These are phyloP conservation scores for Emys orbicularis DNA, from an alignment of 2,797 vertebrate genomes.

Conservation along the genomic window DNA sequence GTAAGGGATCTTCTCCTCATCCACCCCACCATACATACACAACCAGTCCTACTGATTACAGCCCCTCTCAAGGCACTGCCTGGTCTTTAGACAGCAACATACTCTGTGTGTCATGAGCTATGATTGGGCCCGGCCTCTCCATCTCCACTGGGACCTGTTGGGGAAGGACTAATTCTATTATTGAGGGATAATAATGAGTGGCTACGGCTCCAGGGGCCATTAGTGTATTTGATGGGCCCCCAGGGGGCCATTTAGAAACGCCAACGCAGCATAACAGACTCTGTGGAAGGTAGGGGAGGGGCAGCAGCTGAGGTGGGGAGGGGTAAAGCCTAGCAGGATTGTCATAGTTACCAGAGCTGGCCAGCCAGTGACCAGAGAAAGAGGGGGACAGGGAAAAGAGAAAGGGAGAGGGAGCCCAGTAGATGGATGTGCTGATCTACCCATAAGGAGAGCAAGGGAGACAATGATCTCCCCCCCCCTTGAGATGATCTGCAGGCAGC, in stretches of 20 bases:
- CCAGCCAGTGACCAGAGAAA: background rate
- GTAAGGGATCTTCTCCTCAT: background rate
- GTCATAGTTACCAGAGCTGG: background rate
- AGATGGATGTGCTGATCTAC: background rate
- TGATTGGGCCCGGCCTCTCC: background rate
- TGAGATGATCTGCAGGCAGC: background rate
- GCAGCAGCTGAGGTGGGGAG: background rate
- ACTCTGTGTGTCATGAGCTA: background rate
- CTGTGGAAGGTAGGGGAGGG: background rate
- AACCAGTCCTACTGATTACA: background rate
- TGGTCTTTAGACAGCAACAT: background rate
- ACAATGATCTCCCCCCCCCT: background rate
- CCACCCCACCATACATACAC: background rate
- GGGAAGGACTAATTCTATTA: background rate
- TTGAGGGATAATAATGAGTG: background rate
- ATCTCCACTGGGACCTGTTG: background rate
- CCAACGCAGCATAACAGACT: background rate
- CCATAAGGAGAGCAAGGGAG: background rate
- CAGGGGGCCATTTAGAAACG: slow-evolving; percentile 1
- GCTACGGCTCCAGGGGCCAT: background rate
- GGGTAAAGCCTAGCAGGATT: background rate
- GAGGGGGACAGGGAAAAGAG: rapidly evolving
- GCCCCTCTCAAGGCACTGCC: background rate
- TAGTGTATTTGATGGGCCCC: background rate
- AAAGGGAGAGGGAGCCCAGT: background rate